Evolutionary conservation across 2,888 invertebrate genomes (phyloP), one percentile per base, ranked within the genome.

Genomic region (Drosophila austrosaltans): DNA sequence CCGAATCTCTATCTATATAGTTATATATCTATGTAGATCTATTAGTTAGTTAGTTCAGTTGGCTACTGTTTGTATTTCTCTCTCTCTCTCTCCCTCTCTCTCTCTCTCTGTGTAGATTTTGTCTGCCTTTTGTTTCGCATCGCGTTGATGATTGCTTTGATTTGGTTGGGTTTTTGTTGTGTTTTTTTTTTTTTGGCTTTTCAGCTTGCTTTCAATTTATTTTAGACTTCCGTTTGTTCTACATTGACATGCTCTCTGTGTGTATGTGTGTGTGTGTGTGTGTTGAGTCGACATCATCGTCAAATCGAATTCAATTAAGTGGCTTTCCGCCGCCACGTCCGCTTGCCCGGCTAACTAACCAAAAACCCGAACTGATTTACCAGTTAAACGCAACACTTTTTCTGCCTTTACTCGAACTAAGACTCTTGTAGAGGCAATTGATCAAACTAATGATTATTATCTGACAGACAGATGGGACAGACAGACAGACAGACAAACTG

Each of bases 281-380:
- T 69, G 72, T 76, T 76, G 72, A 77, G 70, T 63, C 68, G 56
- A 8, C 39, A 32, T 30, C 66, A 63, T 78, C 69, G 67, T 69
- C 68, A 82, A 89, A 85, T 85, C 89, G 84, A 85, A 85, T 85
- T 85, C 84, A 89, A 85, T 85, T 85, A 87, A 85, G 87, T 89
- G 72, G 70, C 87, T 78, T 83, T 84, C 89, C 89, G 84, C 81
- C 69, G 81, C 74, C 84, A 79, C 87, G 82, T 79, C 80, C 82
- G 82, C 79, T 82, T 40, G 63, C 61, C 63, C 74, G 64, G 60
- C 63, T n/a, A 66, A 36, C 64, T 12, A 32, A 30, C 7, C 20
- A 30, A 74, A 74, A 62, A 68, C 36, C 63, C 78, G 72, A 69
- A 76, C 85, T 88, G 88, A 83, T 83, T 83, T 83, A 81, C 83